A percentile compares a stretch with the other conserved stretches of the same genome.
Conservation (phyloP, 2,113 vertebrate species). For the Piprites chloris region DNA sequence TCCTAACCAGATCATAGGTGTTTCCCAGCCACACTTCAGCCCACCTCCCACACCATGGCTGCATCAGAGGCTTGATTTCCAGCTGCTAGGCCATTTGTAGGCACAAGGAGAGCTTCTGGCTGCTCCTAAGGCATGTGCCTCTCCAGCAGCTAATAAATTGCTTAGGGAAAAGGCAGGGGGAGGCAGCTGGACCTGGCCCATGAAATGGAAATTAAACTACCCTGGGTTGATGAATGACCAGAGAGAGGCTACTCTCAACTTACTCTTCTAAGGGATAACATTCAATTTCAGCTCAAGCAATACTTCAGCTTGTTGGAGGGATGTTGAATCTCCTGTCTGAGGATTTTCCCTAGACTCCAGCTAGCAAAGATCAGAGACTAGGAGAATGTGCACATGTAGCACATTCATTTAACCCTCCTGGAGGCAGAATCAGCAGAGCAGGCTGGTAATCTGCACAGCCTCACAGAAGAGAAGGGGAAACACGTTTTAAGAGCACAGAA, state of each 20-base stretch:
- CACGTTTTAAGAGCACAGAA: not conserved
- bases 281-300: not conserved
- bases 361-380: not conserved
- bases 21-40: not conserved
- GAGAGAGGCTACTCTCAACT: not conserved
- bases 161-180: not conserved
- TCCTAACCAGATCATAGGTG: not conserved
- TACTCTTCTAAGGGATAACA: not conserved
- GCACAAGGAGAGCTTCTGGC: not conserved
- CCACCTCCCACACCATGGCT: not conserved
- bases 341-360: not conserved
- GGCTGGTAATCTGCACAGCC: not conserved
- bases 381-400: not conserved
- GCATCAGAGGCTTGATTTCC: not conserved
- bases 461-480: not conserved
- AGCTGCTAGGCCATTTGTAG: not conserved
- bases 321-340: not conserved
- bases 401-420: rapidly evolving
- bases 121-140: not conserved
- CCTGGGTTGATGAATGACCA: not conserved
- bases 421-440: not conserved
- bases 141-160: not conserved
- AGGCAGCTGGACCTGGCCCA: not conserved
- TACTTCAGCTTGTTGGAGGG: not conserved
- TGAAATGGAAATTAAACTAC: not conserved